Evolutionary conservation across 2,113 vertebrate genomes (phyloP).

Genomic region (Triplophysa tibetana): DNA sequence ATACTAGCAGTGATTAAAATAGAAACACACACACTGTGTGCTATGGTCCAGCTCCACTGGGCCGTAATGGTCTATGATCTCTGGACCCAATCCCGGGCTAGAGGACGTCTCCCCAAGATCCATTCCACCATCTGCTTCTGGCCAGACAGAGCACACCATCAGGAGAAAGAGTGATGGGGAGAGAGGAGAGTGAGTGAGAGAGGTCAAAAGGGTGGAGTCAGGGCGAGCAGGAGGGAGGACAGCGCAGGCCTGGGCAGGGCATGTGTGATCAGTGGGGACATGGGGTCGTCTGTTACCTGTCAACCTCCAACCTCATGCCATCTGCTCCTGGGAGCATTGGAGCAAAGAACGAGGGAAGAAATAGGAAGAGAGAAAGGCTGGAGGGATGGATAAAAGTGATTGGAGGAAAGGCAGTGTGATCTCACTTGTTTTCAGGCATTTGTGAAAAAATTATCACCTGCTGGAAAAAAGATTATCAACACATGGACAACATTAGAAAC

Average conservation of each 20-base stretch:
- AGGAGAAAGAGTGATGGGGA: conserved; percentile 37
- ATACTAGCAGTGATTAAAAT: conserved; percentile 48
- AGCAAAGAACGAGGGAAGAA: not conserved
- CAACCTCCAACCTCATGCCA: conserved; percentile 71
- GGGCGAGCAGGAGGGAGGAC: not conserved
- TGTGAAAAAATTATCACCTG: too few relatives aligned
- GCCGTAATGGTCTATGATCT: conserved; percentile 65
- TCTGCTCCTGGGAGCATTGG: conserved; percentile 63
- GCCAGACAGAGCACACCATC: conserved; percentile 74
- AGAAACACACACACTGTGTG: conserved; percentile 38
- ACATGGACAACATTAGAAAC: too few relatives aligned
- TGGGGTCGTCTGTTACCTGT: conserved; percentile 75
- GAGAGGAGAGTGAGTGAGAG: conserved; percentile 6
- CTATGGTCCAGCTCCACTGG: conserved; percentile 68
- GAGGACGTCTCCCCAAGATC: conserved; percentile 77
- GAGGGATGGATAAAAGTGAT: not conserved
- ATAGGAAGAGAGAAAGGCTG: not conserved
- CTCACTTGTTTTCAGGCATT: not conserved
- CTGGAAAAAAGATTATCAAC: too few relatives aligned
- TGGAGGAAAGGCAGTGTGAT: not conserved
- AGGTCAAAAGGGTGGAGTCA: conserved; percentile 7
- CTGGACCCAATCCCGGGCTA: conserved; percentile 76
- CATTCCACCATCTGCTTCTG: conserved; percentile 75
- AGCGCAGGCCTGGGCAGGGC: conserved; percentile 56
- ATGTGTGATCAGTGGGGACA: conserved; percentile 56